These are phyloP conservation scores for Ischnus inquisitorius DNA, from an alignment of 2,888 invertebrate genomes.

Conservation along the genomic window DNA sequence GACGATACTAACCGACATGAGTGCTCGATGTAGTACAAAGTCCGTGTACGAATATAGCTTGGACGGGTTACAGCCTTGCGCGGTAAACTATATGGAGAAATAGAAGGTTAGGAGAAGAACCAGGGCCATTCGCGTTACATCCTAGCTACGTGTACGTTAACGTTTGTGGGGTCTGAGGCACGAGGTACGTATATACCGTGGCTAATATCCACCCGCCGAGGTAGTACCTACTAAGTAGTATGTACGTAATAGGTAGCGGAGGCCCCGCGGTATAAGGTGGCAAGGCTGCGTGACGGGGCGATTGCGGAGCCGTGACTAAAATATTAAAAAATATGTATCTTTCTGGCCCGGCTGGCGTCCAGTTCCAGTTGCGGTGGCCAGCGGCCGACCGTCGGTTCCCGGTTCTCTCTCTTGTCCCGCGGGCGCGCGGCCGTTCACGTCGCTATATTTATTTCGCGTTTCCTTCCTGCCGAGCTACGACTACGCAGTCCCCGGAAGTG, in stretches of 20 bases:
- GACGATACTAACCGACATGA: background rate
- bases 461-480: slow-evolving; percentile 82
- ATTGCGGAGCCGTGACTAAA: slow-evolving; percentile 85
- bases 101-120: slow-evolving; percentile 62
- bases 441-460: slow-evolving; percentile 85
- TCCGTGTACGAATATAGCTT: slow-evolving; percentile 17
- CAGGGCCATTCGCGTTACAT: slow-evolving; percentile 60
- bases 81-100: slow-evolving; percentile 60
- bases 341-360: slow-evolving; percentile 85
- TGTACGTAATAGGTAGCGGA: slow-evolving; percentile 78
- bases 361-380: slow-evolving; percentile 81
- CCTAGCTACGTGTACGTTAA: slow-evolving; percentile 44
- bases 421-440: slow-evolving; percentile 74
- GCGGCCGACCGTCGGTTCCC: slow-evolving; percentile 70
- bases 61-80: slow-evolving; percentile 41
- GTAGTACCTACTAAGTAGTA: slow-evolving; percentile 75
- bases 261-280: slow-evolving; percentile 81
- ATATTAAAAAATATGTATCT: slow-evolving; percentile 86
- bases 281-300: slow-evolving; percentile 85
- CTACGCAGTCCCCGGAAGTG: slow-evolving; percentile 71
- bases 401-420: slow-evolving; percentile 62
- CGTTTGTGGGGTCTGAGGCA: slow-evolving; percentile 27
- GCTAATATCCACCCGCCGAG: slow-evolving; percentile 66
- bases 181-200: slow-evolving; percentile 30
- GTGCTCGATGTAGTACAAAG: background rate